These are phyloP conservation scores for Passer domesticus DNA, from an alignment of 2,113 vertebrate genomes.

Conservation along the genomic window DNA sequence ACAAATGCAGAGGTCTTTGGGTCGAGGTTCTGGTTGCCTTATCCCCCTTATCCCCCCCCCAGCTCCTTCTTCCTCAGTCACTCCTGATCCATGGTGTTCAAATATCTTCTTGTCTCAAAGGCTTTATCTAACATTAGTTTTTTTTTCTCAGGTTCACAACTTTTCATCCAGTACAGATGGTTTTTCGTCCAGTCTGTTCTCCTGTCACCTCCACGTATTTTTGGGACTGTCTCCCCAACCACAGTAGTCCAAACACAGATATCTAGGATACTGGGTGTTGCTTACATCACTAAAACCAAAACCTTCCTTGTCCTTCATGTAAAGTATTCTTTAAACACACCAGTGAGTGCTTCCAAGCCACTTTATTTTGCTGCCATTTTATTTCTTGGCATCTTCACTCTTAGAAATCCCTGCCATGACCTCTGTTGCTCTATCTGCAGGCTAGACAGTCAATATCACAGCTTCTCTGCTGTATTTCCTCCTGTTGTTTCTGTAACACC, in stretches of 20 bases:
- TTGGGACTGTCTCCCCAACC: neutral
- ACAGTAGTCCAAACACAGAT: neutral
- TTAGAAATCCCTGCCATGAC: neutral
- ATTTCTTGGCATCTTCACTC: neutral
- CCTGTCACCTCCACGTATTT: neutral
- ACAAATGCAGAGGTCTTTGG: neutral
- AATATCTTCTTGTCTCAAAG: neutral
- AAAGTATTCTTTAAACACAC: neutral
- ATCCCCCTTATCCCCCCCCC: no score
- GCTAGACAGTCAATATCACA: neutral
- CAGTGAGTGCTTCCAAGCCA: neutral
- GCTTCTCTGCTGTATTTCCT: neutral
- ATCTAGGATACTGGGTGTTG: fast-evolving
- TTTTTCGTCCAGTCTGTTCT: neutral
- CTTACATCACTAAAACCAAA: neutral
- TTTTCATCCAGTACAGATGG: neutral
- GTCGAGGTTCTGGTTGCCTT: neutral
- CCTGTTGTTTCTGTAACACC: neutral
- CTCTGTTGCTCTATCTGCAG: neutral
- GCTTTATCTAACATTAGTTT: neutral
- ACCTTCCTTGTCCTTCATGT: neutral
- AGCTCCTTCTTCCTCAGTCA: neutral
- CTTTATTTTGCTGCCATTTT: neutral
- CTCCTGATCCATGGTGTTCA: neutral
- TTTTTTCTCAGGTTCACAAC: neutral